Evolutionary conservation across 1,140 invertebrate species (phyloP).

Genomic region (Yoshiicerus persimilis): DNA sequence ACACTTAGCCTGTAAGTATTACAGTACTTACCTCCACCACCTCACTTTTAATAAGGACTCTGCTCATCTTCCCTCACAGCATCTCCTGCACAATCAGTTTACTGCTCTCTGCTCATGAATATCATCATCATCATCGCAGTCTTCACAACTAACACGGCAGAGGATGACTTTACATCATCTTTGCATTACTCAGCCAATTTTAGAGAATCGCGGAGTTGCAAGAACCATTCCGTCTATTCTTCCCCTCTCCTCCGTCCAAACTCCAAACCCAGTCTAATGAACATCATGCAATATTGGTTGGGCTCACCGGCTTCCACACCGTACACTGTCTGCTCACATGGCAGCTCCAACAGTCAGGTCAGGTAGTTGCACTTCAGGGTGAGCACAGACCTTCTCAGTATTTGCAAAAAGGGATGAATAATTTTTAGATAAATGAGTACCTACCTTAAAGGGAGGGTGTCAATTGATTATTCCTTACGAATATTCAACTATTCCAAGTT

Average conservation of each 20-base stretch:
- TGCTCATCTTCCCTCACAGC: neutral
- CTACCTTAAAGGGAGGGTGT: neutral
- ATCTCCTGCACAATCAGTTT: neutral
- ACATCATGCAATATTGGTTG: neutral
- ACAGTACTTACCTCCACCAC: neutral
- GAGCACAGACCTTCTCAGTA: neutral
- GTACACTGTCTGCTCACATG: neutral
- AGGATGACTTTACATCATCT: slow-evolving; percentile 11
- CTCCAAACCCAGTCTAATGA: neutral
- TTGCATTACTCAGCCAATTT: neutral
- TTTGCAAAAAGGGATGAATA: neutral
- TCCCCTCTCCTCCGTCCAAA: too few species aligned
- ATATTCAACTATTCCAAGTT: too few species aligned
- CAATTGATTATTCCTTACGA: neutral
- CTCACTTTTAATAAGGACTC: neutral
- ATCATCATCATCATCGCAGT: neutral
- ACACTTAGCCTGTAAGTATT: too few species aligned
- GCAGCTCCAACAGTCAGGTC: neutral
- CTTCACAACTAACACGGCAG: neutral
- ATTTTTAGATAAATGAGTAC: neutral
- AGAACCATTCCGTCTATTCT: neutral
- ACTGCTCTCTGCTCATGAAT: neutral
- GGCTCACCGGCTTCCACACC: neutral
- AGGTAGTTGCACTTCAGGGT: neutral
- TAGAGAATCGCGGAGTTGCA: neutral